Evolutionary conservation across 1,140 invertebrate species (phyloP).

Genomic region (Centruroides sculpturatus): DNA sequence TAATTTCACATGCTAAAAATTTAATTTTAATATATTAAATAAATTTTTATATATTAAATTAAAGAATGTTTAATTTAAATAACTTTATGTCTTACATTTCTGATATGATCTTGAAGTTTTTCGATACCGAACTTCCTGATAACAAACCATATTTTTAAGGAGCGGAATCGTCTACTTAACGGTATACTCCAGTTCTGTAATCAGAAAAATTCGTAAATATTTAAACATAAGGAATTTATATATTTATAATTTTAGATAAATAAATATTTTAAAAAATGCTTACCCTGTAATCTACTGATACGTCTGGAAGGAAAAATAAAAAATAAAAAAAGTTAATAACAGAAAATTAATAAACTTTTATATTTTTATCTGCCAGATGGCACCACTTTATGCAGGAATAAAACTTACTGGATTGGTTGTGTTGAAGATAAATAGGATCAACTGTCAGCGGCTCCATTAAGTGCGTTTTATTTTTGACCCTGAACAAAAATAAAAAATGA

Average conservation of each 20-base stretch:
- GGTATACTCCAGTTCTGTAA: constrained; percentile 94
- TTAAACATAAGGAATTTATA: too few species aligned
- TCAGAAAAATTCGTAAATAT: too few species aligned
- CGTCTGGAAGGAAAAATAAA: constrained; percentile 43
- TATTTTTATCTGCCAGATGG: too few species aligned
- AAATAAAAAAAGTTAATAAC: not conserved
- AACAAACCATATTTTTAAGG: constrained; percentile 46
- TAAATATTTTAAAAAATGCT: constrained; percentile 39
- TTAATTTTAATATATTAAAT: too few species aligned
- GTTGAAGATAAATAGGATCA: constrained; percentile 94
- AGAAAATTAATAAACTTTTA: too few species aligned
- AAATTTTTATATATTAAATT: too few species aligned
- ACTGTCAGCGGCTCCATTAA: constrained; percentile 87
- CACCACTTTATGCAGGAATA: not conserved
- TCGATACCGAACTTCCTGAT: constrained; percentile 40
- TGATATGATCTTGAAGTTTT: constrained; percentile 39
- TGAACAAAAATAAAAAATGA: constrained; percentile 82
- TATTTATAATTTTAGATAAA: too few species aligned
- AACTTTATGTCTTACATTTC: constrained; percentile 27
- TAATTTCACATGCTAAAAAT: constrained; percentile 57
- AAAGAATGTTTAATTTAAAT: too few species aligned
- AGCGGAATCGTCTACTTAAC: constrained; percentile 47
- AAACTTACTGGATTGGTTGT: constrained; percentile 61
- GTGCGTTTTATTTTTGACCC: constrained; percentile 71
- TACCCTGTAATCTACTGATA: constrained; percentile 83